phyloP scores from a whole-genome alignment of 2,888 invertebrate species.

The Elysia crispata region DNA sequence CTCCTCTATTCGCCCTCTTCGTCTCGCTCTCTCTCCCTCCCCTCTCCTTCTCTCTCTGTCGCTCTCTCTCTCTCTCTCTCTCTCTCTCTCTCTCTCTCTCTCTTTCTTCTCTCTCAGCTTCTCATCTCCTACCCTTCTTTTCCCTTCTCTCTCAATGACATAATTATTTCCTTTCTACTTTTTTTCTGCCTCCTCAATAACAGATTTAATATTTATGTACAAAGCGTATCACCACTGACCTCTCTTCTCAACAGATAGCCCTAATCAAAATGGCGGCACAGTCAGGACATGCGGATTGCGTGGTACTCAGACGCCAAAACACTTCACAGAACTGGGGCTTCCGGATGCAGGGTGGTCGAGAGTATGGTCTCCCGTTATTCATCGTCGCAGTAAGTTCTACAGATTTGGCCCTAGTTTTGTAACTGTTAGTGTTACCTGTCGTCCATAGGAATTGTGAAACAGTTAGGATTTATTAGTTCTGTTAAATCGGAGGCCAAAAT shows the following conservation, averaged over 20 bases:
- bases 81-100: constrained; percentile 9
- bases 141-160: neutral
- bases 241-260: too few relatives aligned
- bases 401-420: too few relatives aligned
- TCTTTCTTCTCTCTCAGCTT: neutral
- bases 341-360: constrained; percentile 74
- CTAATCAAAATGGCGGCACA: too few relatives aligned
- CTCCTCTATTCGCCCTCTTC: too few relatives aligned
- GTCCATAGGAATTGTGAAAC: too few relatives aligned
- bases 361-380: constrained; percentile 72
- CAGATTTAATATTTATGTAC: too few relatives aligned
- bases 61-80: constrained; percentile 14
- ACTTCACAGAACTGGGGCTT: constrained; percentile 76
- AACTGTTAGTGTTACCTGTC: too few relatives aligned
- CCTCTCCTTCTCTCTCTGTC: neutral
- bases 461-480: too few relatives aligned
- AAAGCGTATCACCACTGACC: too few relatives aligned
- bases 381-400: constrained; percentile 72
- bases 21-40: neutral
- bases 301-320: constrained; percentile 68
- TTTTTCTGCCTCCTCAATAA: too few relatives aligned
- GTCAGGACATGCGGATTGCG: constrained; percentile 35
- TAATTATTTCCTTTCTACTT: neutral
- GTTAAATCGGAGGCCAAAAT: too few relatives aligned
- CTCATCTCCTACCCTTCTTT: neutral